Base-by-base conservation (phyloP, 2,113 vertebrate genomes). In the Nettapus auritus region DNA sequence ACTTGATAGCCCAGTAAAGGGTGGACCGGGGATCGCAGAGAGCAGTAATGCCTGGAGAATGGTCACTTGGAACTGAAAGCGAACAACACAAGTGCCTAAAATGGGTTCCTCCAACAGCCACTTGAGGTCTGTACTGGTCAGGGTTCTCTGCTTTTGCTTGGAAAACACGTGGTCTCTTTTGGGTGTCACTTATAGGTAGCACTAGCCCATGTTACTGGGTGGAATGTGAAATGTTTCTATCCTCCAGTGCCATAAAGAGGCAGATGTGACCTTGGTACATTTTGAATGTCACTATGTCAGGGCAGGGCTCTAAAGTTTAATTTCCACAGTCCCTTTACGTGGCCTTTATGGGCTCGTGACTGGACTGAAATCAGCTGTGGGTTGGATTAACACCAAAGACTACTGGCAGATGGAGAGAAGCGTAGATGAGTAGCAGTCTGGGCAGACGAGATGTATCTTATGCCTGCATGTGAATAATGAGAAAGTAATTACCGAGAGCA, bases 231-330 rank as follows among this genome's bases (percentile, higher is more conserved):
- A 55, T 5, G 28, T 22, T 80, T n/a, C 67, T 57, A 0, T 14
- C 11, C 13, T 19, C 6, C 50, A 14, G 3, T 1, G 0, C 33
- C 26, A 2, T 1, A n/a, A 34, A 67, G 76, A 11, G 46, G 26
- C 29, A n/a, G 71, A 6, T 3, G 36, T 42, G 66, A 75, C 74
- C 76, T 74, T 0, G 11, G 15, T 23, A 42, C 0, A 0, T 80
- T 86, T 79, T n/a, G 44, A 2, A 22, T 33, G 88, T 2, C 10
- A 1, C 63, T 3, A 31, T 56, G 18, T 57, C 59, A 25, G 59
- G 48, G 68, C 55, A 63, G 44, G 34, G 57, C 10, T 19, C 34
- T 29, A 2, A 67, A 42, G 33, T 68, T 90, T 44, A 6, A 16
- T 77, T 79, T 64, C 62, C 55, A 7, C 34, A 4, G 40, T 55